Conservation (phyloP, 2,113 vertebrate species). For the Plecotus auritus region DNA sequence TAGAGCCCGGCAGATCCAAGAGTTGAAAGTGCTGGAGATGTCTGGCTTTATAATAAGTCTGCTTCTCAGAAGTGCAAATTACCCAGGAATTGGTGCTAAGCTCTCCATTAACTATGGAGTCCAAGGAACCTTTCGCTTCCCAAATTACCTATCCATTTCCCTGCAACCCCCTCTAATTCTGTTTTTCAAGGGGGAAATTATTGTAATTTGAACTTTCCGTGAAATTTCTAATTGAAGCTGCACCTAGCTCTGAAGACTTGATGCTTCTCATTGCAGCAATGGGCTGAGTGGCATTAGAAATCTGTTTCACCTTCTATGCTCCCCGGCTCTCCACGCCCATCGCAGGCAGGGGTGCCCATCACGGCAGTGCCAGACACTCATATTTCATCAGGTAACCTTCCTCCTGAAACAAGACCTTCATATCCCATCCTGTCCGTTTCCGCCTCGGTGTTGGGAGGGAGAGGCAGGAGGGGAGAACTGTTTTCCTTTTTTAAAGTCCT, state of each 20-base stretch:
- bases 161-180: conserved; percentile 72
- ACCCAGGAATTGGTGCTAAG: conserved; percentile 86
- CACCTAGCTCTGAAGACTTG: conserved; percentile 15
- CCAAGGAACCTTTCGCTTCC: conserved; percentile 79
- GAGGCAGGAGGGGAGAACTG: background rate
- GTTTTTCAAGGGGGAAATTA: conserved; percentile 42
- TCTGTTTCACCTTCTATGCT: background rate
- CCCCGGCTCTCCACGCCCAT: background rate
- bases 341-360: no score
- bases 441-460: background rate
- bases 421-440: background rate
- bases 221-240: conserved; percentile 75
- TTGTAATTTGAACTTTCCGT: conserved; percentile 70
- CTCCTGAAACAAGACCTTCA: background rate
- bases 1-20: conserved; percentile 73
- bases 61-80: conserved; percentile 87
- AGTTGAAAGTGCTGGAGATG: conserved; percentile 82
- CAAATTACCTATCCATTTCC: conserved; percentile 87
- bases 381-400: background rate
- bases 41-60: conserved; percentile 84
- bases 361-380: background rate
- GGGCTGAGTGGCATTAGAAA: background rate
- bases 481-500: background rate
- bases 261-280: background rate
- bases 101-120: conserved; percentile 84